phyloP scores from a whole-genome alignment of 1,140 invertebrate species.

The Atopsyche davidsoni region DNA sequence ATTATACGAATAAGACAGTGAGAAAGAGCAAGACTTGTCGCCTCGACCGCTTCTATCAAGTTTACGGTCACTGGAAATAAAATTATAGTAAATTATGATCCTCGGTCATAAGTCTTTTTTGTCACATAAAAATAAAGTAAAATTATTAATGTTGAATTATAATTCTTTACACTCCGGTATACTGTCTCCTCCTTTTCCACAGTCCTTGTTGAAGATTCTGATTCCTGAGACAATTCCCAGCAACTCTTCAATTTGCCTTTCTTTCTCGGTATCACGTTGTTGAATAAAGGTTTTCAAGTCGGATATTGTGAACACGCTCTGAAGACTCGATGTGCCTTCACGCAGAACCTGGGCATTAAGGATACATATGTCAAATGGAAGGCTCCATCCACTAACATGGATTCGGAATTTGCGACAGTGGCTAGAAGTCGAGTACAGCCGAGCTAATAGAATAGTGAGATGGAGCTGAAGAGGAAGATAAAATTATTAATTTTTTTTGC shows the following conservation, averaged over 20 bases:
- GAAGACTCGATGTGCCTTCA: slow-evolving; percentile 59
- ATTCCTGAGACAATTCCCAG: slow-evolving; percentile 57
- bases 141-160: neutral
- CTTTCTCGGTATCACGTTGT: slow-evolving; percentile 48
- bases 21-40: slow-evolving; percentile 47
- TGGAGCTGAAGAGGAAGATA: too few species aligned
- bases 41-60: slow-evolving; percentile 51
- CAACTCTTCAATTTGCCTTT: slow-evolving; percentile 50
- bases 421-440: too few species aligned
- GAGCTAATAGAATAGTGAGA: too few species aligned
- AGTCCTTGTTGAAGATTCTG: slow-evolving; percentile 61
- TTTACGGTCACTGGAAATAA: slow-evolving; percentile 52
- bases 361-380: too few species aligned
- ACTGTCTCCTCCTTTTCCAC: slow-evolving; percentile 56
- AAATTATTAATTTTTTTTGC: too few species aligned
- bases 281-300: slow-evolving; percentile 61
- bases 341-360: slow-evolving; percentile 50
- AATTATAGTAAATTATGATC: neutral
- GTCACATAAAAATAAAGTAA: too few species aligned
- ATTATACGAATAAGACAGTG: slow-evolving; percentile 51
- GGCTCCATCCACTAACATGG: too few species aligned
- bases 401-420: too few species aligned
- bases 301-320: slow-evolving; percentile 64
- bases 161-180: slow-evolving; percentile 58
- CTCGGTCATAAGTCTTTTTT: neutral